Evolutionary conservation across 2,888 invertebrate genomes (phyloP).

Genomic region (Chrysina gloriosa): DNA sequence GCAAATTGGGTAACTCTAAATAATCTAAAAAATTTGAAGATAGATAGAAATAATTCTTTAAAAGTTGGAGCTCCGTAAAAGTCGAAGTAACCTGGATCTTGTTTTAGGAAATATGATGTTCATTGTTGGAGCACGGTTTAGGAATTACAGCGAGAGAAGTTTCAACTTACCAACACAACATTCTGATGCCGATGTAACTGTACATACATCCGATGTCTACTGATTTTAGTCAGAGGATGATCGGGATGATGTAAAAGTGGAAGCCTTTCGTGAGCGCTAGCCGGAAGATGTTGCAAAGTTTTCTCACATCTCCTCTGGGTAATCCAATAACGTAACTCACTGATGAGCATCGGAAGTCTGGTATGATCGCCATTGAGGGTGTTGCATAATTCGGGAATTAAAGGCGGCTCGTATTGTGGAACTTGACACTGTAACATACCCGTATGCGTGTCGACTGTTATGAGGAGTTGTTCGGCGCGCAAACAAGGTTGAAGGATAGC

Average conservation of each 20-base stretch:
- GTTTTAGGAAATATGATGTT: too few relatives aligned
- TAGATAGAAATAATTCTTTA: too few relatives aligned
- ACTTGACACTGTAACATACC: slow-evolving; percentile 93
- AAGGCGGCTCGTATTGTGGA: slow-evolving; percentile 88
- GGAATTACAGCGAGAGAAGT: too few relatives aligned
- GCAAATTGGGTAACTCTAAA: too few relatives aligned
- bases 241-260: slow-evolving; percentile 85
- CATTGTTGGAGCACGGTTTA: too few relatives aligned
- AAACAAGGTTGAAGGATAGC: slow-evolving; percentile 91
- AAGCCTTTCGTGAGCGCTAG: slow-evolving; percentile 85
- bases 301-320: slow-evolving; percentile 93
- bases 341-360: slow-evolving; percentile 74
- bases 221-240: slow-evolving; percentile 80
- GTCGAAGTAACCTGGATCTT: too few relatives aligned
- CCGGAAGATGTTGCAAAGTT: slow-evolving; percentile 93
- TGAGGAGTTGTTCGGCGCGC: slow-evolving; percentile 90
- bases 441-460: slow-evolving; percentile 94
- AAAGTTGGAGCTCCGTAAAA: too few relatives aligned
- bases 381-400: slow-evolving; percentile 83
- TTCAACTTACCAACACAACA: slow-evolving; percentile 83
- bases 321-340: slow-evolving; percentile 84
- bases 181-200: slow-evolving; percentile 87
- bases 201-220: slow-evolving; percentile 84
- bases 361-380: slow-evolving; percentile 81
- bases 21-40: too few relatives aligned